Base-by-base conservation (phyloP, 1,140 invertebrate species). In the Phocides pigmalion region DNA sequence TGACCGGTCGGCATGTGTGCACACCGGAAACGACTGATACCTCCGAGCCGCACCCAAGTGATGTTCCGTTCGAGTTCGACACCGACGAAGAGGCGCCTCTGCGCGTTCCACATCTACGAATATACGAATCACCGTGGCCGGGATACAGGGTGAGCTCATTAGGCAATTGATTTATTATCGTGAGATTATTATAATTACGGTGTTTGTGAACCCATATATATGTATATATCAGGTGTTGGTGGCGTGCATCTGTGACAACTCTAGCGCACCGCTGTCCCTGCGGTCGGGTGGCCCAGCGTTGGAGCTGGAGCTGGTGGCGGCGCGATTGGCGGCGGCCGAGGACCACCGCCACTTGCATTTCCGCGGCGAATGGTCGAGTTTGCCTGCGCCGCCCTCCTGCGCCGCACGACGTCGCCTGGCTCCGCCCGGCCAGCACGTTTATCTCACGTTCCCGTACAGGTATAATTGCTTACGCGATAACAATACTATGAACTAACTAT, bases 171-270 rank as follows among this genome's bases (percentile, higher is more conserved):
- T 41, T 15, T 2, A 4, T 16, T 16, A 42, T 12, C 3, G 6
- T 16, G 0, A 42, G 2, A 1, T 17, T 6, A 46, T n/a, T 9
- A 20, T 19, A 19, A n/a, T 1, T 20, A 39, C 4, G 0, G 12
- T 9, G 35, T 39, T 4, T 14, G 1, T 39, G 3, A 39, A 2
- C 12, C 4, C 14, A 2, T 14, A 14, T 4, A 39, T 39, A n/a
- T 14, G 12, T n/a, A n/a, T n/a, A 14, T 39, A 5, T 39, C 65
- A 90, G 74, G 92, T 94, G 49, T 93, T 93, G 4, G 89, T 93
- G 70, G 94, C 93, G 28, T 96, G 95, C 81, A 85, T 96, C 9
- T 96, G 95, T 80, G 95, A 95, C 84, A 95, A 95, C 74, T 68
- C 73, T 2, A 84, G 74, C 19, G 70, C 81, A 6, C 82, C 81